Percentiles rank a stretch among this genome's conserved stretches.
Evolutionary conservation across 37 sponge, comb jelly and placozoan species (phyloP).

Genomic region (Theonella swinhoei): DNA sequence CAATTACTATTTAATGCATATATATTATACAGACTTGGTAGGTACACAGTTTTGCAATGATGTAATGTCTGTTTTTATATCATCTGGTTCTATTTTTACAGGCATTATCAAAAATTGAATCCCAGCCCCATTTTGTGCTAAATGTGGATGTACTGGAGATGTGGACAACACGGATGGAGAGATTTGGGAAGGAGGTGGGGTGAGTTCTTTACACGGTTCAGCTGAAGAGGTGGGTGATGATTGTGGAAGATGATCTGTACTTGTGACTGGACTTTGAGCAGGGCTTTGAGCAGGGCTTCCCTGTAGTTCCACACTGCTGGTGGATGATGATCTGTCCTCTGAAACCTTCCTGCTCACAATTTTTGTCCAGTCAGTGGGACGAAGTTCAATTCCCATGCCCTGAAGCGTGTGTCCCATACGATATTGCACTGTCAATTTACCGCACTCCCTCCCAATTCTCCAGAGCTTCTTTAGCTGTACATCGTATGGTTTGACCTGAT

Average conservation of each 20-base stretch:
- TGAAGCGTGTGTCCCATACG: conserved; percentile 62
- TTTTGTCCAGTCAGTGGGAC: conserved; percentile 55
- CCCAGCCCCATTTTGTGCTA: too few species aligned
- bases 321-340: not conserved
- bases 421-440: conserved; percentile 40
- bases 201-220: too few species aligned
- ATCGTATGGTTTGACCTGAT: conserved; percentile 50
- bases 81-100: not conserved
- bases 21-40: too few species aligned
- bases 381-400: conserved; percentile 57
- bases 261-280: not conserved
- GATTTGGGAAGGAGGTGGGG: too few species aligned
- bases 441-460: conserved; percentile 57
- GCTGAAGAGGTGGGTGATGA: not conserved
- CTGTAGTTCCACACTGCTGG: not conserved
- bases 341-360: not conserved
- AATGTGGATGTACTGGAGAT: too few species aligned
- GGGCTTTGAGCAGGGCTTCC: not conserved
- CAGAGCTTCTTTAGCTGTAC: conserved; percentile 68
- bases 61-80: not conserved
- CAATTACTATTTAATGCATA: too few species aligned
- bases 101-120: too few species aligned
- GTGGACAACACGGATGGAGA: not conserved
- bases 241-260: too few species aligned
- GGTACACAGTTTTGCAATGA: not conserved